Evolutionary conservation across 2,113 vertebrate species (phyloP).

Genomic region (Pongo abelii): DNA sequence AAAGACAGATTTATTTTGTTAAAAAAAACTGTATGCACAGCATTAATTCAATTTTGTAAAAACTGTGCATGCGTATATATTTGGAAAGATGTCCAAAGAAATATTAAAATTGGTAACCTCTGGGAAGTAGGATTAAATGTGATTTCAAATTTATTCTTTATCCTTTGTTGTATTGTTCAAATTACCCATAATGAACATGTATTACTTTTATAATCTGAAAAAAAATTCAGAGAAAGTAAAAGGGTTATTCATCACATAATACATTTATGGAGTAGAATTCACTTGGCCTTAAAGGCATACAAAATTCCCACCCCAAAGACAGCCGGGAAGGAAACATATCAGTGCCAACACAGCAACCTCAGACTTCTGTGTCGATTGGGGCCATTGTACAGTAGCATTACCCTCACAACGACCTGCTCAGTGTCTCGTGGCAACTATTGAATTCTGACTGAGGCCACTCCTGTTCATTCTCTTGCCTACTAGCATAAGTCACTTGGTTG

Average conservation of each 20-base stretch:
- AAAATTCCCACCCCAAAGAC: slow-evolving; percentile 53
- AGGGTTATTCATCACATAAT: slow-evolving; percentile 70
- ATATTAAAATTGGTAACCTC: slow-evolving; percentile 49
- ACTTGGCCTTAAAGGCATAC: slow-evolving; percentile 61
- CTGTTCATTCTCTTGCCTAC: slow-evolving; percentile 65
- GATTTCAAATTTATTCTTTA: slow-evolving; percentile 56
- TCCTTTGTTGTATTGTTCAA: slow-evolving; percentile 46
- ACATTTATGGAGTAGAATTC: slow-evolving; percentile 56
- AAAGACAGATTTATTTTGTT: background rate
- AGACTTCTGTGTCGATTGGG: slow-evolving; percentile 49
- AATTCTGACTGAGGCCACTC: slow-evolving; percentile 51
- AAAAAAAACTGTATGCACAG: background rate
- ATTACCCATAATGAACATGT: slow-evolving; percentile 61
- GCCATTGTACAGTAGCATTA: slow-evolving; percentile 49
- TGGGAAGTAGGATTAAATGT: slow-evolving; percentile 46
- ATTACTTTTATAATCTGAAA: slow-evolving; percentile 64
- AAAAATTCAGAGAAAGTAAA: slow-evolving; percentile 60
- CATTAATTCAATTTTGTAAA: slow-evolving; percentile 30
- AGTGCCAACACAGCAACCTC: slow-evolving; percentile 48
- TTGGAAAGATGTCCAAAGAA: slow-evolving; percentile 42
- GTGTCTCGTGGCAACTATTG: slow-evolving; percentile 70
- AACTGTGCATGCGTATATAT: background rate
- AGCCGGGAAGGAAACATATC: background rate
- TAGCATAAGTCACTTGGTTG: slow-evolving; percentile 15
- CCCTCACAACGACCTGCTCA: slow-evolving; percentile 61